Base-by-base conservation (phyloP, 92 coral and sea anemone species). In the Galaxea fascicularis region DNA sequence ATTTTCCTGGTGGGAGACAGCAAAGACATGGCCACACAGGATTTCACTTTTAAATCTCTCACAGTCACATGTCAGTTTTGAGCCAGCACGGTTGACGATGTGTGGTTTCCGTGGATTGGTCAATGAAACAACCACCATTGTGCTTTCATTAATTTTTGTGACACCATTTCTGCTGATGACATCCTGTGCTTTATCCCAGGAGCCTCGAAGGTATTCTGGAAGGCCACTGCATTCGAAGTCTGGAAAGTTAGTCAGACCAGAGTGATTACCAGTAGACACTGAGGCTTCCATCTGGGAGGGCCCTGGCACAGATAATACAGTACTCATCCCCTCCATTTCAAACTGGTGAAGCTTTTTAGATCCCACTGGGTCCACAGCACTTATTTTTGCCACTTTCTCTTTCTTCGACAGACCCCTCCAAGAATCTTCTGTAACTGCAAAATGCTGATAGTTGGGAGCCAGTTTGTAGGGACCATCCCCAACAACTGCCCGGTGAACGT, bases 61-160 rank as follows among this genome's bases (percentile, higher is more conserved):
- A n/a, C n/a, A n/a, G n/a, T n/a, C n/a, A n/a, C n/a, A n/a, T n/a
- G n/a, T n/a, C 74, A 74, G 35, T 29, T 70, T 80, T 27, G 75
- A 84, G 26, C 82, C 41, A 56, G 26, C 51, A 60, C 6, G 30
- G 67, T 60, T 73, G 60, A 87, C 85, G 3, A 82, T 64, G 68
- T 90, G 94, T 17, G 91, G 94, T 41, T 76, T 65, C 30, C 65
- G 57, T 4, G 94, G 91, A 77, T 71, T 58, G 81, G 70, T 17
- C 57, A 60, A 30, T 13, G 22, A 87, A 73, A 49, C 66, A 17
- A 17, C 77, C 77, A 58, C 67, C 73, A 45, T 26, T 74, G 88
- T 84, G 72, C 47, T 16, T 8, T 68, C 78, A 26, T 52, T 81
- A 35, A 84, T 63, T 59, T 76, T 84, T 18, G 83, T 84, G 53